phyloP scores from a whole-genome alignment of 2,888 invertebrate genomes.

The Hybos culiciformis region DNA sequence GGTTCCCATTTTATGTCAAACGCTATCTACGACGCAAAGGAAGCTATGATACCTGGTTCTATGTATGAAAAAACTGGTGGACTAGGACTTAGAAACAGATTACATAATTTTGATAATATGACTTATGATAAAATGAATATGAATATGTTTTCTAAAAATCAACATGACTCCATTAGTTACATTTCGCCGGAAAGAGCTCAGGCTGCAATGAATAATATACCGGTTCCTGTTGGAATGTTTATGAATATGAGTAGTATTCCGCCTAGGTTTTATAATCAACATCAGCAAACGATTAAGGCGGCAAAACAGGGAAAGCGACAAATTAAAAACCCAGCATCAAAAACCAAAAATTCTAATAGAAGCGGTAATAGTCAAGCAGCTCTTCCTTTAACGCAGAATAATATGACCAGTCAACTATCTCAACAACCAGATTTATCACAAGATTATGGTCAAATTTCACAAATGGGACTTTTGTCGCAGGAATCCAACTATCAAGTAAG shows the following conservation, averaged over 20 bases:
- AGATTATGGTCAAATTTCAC: conserved; percentile 46
- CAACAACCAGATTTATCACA: conserved; percentile 43
- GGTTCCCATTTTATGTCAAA: conserved; percentile 97
- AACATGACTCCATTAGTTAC: conserved; percentile 82
- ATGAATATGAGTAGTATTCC: conserved; percentile 77
- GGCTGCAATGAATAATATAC: conserved; percentile 62
- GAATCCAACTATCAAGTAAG: conserved; percentile 34
- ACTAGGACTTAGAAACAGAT: conserved; percentile 18
- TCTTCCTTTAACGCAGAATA: conserved; percentile 58
- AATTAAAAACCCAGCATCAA: conserved; percentile 14
- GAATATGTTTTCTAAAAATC: conserved; percentile 53
- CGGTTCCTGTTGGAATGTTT: conserved; percentile 89
- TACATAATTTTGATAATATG: too few species aligned
- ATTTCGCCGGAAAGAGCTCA: conserved; percentile 76
- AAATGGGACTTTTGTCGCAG: conserved; percentile 88
- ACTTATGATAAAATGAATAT: conserved; percentile 30
- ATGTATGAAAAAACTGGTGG: conserved; percentile 68
- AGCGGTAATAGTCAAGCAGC: conserved; percentile 42
- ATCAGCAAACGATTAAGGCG: conserved; percentile 47
- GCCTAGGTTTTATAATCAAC: conserved; percentile 61
- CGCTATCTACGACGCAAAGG: conserved; percentile 92
- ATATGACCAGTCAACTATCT: conserved; percentile 55
- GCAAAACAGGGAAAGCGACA: conserved; percentile 34
- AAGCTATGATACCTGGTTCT: conserved; percentile 86
- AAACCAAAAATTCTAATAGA: conserved; percentile 5